Conservation (phyloP, 2,797 vertebrate species). For the Poeciliopsis paucimaculata region DNA sequence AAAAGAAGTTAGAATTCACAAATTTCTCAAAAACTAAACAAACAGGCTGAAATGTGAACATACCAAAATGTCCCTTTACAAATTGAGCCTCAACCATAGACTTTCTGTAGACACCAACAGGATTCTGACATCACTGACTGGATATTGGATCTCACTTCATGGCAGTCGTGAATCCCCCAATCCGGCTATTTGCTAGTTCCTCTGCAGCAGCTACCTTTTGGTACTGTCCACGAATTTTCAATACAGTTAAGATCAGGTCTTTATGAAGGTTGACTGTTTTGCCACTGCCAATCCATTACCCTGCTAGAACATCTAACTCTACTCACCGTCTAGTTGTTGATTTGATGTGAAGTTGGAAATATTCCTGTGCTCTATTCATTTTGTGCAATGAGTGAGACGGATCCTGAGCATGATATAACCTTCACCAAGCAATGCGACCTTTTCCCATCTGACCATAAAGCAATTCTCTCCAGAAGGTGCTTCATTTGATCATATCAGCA, state of each 20-base stretch:
- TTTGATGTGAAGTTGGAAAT: background rate
- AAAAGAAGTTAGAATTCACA: background rate
- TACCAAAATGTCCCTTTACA: background rate
- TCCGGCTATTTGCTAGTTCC: background rate
- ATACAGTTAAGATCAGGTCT: background rate
- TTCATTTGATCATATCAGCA: background rate
- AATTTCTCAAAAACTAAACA: background rate
- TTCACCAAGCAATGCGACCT: background rate
- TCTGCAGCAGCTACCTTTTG: background rate
- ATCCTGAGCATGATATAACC: background rate
- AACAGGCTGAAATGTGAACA: background rate
- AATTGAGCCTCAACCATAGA: background rate
- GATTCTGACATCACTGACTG: background rate
- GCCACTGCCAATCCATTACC: background rate
- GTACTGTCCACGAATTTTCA: background rate
- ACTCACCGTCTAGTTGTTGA: background rate
- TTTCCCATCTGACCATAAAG: background rate
- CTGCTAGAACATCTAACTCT: background rate
- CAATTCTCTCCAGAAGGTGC: background rate
- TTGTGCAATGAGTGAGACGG: background rate
- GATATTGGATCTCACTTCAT: background rate
- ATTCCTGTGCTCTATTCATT: background rate
- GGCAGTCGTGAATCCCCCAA: background rate
- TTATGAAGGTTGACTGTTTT: background rate
- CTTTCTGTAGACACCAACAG: background rate